These are phyloP conservation scores for Phaethon lepturus DNA, from an alignment of 2,113 vertebrate species.

Conservation along the genomic window DNA sequence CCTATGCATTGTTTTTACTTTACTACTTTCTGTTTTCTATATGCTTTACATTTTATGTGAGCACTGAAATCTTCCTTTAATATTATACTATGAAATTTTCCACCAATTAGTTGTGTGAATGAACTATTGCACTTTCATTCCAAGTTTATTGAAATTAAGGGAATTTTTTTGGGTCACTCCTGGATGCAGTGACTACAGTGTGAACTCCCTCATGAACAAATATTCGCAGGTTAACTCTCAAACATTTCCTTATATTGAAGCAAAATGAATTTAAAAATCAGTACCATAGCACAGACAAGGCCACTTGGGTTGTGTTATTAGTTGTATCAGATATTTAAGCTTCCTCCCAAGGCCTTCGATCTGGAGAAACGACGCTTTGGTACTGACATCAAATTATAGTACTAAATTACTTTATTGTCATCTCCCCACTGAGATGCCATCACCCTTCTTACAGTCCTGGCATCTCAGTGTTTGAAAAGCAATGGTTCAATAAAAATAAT, in stretches of 20 bases:
- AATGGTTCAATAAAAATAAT: conserved; percentile 42
- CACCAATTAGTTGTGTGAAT: not conserved
- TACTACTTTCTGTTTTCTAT: not conserved
- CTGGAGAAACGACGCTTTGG: not conserved
- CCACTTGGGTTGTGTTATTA: not conserved
- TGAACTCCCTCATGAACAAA: not conserved
- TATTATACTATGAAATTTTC: not conserved
- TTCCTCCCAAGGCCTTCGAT: not conserved
- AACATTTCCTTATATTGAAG: not conserved
- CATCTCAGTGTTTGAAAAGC: conserved; percentile 9
- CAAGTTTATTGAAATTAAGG: not conserved
- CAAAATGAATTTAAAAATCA: not conserved
- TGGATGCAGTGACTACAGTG: not conserved
- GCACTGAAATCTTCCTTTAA: not conserved
- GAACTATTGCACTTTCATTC: not conserved
- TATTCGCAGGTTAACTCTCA: not conserved
- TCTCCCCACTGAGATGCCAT: not conserved
- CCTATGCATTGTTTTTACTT: not conserved
- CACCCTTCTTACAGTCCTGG: not conserved
- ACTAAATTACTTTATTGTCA: not conserved
- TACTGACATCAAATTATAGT: not conserved
- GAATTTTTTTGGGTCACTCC: not conserved
- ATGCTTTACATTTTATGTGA: not conserved
- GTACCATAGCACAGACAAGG: not conserved
- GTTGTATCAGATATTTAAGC: not conserved